Percentiles rank a stretch among this genome's conserved stretches.
These are phyloP conservation scores for Stigmatopora argus DNA, from an alignment of 2,113 vertebrate genomes.

Conservation along the genomic window DNA sequence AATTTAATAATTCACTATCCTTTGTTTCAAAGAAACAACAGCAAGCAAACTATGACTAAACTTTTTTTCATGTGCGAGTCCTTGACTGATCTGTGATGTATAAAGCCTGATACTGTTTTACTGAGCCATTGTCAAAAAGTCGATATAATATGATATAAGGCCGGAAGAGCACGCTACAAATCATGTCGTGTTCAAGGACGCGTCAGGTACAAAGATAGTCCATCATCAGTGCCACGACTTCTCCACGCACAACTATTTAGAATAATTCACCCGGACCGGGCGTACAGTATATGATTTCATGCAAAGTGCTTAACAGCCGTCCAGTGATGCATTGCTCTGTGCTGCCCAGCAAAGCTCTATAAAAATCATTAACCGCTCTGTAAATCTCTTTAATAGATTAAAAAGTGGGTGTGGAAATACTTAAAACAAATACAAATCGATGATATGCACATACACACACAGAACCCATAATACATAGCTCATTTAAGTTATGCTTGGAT, in stretches of 20 bases:
- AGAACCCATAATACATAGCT: constrained; percentile 11
- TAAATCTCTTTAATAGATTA: constrained; percentile 56
- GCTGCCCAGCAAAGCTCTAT: constrained; percentile 23
- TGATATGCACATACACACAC: constrained; percentile 4
- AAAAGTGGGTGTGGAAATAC: constrained; percentile 38
- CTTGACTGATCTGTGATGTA: constrained; percentile 2
- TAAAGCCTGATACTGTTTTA: constrained; percentile 5
- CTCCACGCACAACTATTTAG: constrained; percentile 5
- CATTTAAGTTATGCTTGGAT: constrained; percentile 23
- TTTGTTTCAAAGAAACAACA: background rate
- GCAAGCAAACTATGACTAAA: background rate
- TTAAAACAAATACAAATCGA: constrained; percentile 50
- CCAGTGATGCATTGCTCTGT: constrained; percentile 38
- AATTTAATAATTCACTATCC: too few species aligned
- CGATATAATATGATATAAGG: constrained; percentile 1
- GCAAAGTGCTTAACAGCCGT: constrained; percentile 22
- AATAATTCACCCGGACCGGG: constrained; percentile 17
- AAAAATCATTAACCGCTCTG: constrained; percentile 46
- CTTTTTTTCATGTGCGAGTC: background rate
- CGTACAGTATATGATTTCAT: constrained; percentile 19
- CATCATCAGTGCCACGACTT: background rate
- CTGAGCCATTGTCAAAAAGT: background rate
- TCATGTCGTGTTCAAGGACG: constrained; percentile 8
- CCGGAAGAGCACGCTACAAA: background rate
- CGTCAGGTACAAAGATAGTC: constrained; percentile 5